A percentile compares a stretch with the other conserved stretches of the same genome.
Evolutionary conservation across 2,888 invertebrate genomes (phyloP).

Genomic region (Glyphotaelius pellucidus): DNA sequence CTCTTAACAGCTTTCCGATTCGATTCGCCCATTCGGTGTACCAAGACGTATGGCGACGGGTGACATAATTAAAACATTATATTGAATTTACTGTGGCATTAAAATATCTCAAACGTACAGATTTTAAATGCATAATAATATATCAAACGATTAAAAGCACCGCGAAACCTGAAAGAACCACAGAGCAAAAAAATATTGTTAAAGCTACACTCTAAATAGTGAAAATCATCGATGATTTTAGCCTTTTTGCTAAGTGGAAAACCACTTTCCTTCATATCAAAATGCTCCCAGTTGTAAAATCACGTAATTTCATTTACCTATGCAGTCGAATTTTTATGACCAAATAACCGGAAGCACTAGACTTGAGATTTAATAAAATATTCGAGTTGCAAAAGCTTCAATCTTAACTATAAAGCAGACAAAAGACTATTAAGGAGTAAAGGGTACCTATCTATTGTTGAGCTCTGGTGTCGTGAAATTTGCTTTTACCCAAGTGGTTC

Average conservation of each 20-base stretch:
- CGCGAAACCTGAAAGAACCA: neutral
- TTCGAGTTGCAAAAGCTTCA: no score
- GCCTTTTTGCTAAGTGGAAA: neutral
- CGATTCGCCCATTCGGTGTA: slow-evolving; percentile 45
- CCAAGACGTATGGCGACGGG: slow-evolving; percentile 34
- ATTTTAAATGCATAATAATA: slow-evolving; percentile 12
- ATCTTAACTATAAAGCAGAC: no score
- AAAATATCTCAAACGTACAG: slow-evolving; percentile 54
- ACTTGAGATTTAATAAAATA: neutral
- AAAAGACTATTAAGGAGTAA: no score
- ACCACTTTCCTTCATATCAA: neutral
- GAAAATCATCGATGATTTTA: neutral
- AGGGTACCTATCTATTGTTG: no score
- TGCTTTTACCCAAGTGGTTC: no score
- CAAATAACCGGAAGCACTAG: slow-evolving; percentile 2
- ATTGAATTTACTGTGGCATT: slow-evolving; percentile 63
- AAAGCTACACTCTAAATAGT: neutral
- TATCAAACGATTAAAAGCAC: neutral
- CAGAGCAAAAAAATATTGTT: neutral
- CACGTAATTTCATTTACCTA: neutral
- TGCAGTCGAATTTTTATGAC: neutral
- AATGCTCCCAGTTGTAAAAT: neutral
- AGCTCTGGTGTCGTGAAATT: no score
- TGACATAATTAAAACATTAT: slow-evolving; percentile 65
- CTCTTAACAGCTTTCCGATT: slow-evolving; percentile 42